Evolutionary conservation across 2,797 vertebrate genomes (phyloP).

Genomic region (Champsocephalus gunnari): DNA sequence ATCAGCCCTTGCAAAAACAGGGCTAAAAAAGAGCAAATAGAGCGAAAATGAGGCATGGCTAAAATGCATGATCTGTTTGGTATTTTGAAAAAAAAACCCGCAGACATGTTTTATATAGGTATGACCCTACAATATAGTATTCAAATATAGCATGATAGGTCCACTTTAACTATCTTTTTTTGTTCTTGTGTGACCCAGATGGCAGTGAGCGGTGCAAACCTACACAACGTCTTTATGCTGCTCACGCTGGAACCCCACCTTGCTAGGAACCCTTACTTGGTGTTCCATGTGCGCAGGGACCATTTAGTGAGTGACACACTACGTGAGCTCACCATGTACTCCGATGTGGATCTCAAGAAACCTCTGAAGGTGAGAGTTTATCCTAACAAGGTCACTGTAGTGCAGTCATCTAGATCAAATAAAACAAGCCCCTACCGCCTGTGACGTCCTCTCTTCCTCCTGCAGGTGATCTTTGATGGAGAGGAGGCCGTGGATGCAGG

Average conservation of each 20-base stretch:
- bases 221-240: conserved; percentile 98
- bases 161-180: background rate
- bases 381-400: background rate
- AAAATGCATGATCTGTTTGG: too few species aligned
- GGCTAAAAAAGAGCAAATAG: too few species aligned
- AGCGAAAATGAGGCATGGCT: too few species aligned
- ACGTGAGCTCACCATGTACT: conserved; percentile 95
- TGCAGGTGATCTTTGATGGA: conserved; percentile 96
- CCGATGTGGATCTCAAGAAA: conserved; percentile 96
- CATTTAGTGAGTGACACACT: conserved; percentile 95
- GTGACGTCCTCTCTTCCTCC: background rate
- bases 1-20: too few species aligned
- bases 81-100: too few species aligned
- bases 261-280: conserved; percentile 95
- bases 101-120: too few species aligned
- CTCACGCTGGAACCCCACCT: conserved; percentile 96
- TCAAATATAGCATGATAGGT: too few species aligned
- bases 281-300: conserved; percentile 94
- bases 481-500: conserved; percentile 97
- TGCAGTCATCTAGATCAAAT: background rate
- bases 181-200: conserved; percentile 82
- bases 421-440: background rate
- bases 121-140: too few species aligned
- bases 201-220: conserved; percentile 95
- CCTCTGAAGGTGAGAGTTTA: conserved; percentile 91